Evolutionary conservation across 1,140 invertebrate genomes (phyloP).

Genomic region (Triops cancriformis): DNA sequence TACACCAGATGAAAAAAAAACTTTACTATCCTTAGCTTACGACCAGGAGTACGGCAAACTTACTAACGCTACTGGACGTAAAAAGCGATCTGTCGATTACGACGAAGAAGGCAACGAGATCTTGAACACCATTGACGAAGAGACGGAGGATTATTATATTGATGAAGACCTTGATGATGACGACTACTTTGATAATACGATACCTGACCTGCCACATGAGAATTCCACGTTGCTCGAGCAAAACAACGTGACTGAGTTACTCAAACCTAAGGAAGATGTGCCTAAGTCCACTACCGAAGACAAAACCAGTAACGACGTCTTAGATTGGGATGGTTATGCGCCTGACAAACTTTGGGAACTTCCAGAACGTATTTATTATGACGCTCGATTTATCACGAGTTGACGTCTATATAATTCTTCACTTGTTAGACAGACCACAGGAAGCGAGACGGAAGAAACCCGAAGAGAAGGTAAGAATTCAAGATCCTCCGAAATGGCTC

Average conservation of each 20-base stretch:
- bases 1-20: neutral
- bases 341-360: slow-evolving; percentile 26
- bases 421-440: slow-evolving; percentile 15
- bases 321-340: slow-evolving; percentile 21
- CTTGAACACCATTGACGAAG: slow-evolving; percentile 5
- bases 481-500: slow-evolving; percentile 46
- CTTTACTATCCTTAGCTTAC: slow-evolving; percentile 16
- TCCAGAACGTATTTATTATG: slow-evolving; percentile 40
- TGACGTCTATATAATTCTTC: neutral
- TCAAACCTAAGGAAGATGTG: slow-evolving; percentile 13
- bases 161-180: slow-evolving; percentile 24
- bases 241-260: neutral
- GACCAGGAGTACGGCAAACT: slow-evolving; percentile 20
- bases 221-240: neutral
- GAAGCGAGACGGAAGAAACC: slow-evolving; percentile 21
- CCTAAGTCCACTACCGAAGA: slow-evolving; percentile 3
- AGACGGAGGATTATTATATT: slow-evolving; percentile 19
- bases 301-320: neutral
- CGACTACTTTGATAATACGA: slow-evolving; percentile 8
- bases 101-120: slow-evolving; percentile 27
- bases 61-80: slow-evolving; percentile 32
- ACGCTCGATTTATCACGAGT: slow-evolving; percentile 42
- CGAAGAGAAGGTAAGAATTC: slow-evolving; percentile 6
- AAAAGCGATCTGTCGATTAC: slow-evolving; percentile 30
- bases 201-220: neutral